Conservation (phyloP, 2,888 invertebrate genomes). For the Pachliopta kotzebuea region DNA sequence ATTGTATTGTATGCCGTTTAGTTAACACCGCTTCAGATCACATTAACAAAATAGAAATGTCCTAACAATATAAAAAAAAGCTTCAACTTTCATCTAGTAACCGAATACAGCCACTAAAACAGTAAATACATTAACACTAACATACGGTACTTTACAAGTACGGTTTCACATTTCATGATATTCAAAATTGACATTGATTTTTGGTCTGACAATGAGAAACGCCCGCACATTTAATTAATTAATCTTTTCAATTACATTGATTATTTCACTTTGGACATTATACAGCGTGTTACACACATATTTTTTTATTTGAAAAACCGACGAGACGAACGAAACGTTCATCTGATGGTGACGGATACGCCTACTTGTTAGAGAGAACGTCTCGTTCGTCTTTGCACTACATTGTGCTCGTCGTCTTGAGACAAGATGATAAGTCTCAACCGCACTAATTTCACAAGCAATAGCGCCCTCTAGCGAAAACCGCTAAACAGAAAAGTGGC, state of each 20-base stretch:
- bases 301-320: not conserved
- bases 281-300: not conserved
- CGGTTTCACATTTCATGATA: slow-evolving; percentile 56
- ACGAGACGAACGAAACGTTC: too few species aligned
- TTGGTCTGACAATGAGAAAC: slow-evolving; percentile 65
- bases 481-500: too few species aligned
- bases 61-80: slow-evolving; percentile 51
- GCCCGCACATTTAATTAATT: slow-evolving; percentile 42
- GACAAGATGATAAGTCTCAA: too few species aligned
- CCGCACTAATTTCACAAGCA: too few species aligned
- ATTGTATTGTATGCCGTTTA: slow-evolving; percentile 7
- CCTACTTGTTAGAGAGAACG: too few species aligned
- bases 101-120: slow-evolving; percentile 57
- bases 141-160: slow-evolving; percentile 59
- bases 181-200: slow-evolving; percentile 73
- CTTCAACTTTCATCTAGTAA: slow-evolving; percentile 49
- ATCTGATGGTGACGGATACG: too few species aligned
- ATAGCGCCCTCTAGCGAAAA: too few species aligned
- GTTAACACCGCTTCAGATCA: slow-evolving; percentile 67
- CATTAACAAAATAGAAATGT: slow-evolving; percentile 72
- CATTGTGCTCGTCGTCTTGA: too few species aligned
- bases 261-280: slow-evolving; percentile 16
- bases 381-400: too few species aligned
- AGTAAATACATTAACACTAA: slow-evolving; percentile 58
- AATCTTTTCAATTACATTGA: slow-evolving; percentile 30